Conservation (phyloP, 2,888 invertebrate genomes). For the Melinaea marsaeus region DNA sequence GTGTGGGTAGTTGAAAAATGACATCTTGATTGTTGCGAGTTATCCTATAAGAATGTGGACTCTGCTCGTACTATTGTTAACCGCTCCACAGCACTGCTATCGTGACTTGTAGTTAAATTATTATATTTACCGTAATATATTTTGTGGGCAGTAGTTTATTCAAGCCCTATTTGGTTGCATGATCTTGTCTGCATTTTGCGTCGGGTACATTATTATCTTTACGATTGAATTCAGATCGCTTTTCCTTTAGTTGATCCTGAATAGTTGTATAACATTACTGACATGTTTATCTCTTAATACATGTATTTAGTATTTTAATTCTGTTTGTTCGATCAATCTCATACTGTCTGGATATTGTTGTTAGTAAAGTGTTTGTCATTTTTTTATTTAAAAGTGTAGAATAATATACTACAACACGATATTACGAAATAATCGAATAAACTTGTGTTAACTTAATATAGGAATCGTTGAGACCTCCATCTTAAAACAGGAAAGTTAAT, state of each 20-base stretch:
- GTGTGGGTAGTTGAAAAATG: slow-evolving; percentile 75
- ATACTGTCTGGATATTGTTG: too few species aligned
- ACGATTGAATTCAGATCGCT: slow-evolving; percentile 34
- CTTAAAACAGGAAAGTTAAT: too few species aligned
- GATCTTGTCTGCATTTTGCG: slow-evolving; percentile 32
- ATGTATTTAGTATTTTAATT: too few species aligned
- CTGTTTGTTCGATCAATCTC: too few species aligned
- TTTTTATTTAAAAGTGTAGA: too few species aligned
- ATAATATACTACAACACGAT: too few species aligned
- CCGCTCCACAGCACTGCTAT: slow-evolving; percentile 64
- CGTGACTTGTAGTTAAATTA: slow-evolving; percentile 69
- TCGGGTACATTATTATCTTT: slow-evolving; percentile 30
- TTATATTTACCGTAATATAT: slow-evolving; percentile 61
- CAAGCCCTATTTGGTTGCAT: slow-evolving; percentile 33
- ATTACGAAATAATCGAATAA: too few species aligned
- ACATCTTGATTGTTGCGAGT: slow-evolving; percentile 78
- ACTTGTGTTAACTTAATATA: too few species aligned
- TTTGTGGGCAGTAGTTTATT: slow-evolving; percentile 41
- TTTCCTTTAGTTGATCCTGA: slow-evolving; percentile 21
- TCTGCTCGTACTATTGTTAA: slow-evolving; percentile 69
- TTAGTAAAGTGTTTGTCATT: too few species aligned
- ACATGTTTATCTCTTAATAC: too few species aligned
- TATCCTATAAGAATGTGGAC: slow-evolving; percentile 74
- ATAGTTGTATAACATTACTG: slow-evolving; percentile 14
- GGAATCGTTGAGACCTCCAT: too few species aligned